These are phyloP conservation scores for Butorides virescens DNA, from an alignment of 2,113 vertebrate species.

Conservation along the genomic window DNA sequence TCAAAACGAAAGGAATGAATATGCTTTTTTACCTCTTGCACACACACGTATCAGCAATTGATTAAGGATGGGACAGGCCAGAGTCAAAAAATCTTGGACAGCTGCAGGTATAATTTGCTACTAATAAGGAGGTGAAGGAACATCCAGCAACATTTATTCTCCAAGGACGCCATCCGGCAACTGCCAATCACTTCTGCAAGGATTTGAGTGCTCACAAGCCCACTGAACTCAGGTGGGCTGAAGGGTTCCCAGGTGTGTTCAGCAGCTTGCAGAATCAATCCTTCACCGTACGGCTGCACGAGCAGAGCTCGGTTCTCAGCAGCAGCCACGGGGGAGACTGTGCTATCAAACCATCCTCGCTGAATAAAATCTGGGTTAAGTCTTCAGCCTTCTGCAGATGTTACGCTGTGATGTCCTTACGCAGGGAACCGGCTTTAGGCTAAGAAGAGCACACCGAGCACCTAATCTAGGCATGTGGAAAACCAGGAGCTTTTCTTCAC, in stretches of 20 bases:
- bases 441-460: not conserved
- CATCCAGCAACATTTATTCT: constrained; percentile 30
- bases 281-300: not conserved
- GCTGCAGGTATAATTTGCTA: constrained; percentile 44
- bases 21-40: not conserved
- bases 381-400: not conserved
- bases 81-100: constrained; percentile 31
- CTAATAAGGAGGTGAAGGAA: constrained; percentile 42
- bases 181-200: constrained; percentile 45
- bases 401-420: not conserved
- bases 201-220: constrained; percentile 11
- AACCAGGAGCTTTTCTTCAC: not conserved
- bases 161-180: constrained; percentile 6
- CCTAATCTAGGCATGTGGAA: not conserved
- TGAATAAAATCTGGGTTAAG: constrained; percentile 23
- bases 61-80: constrained; percentile 23
- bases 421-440: not conserved
- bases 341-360: not conserved
- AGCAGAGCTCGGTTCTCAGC: not conserved
- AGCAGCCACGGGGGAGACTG: not conserved
- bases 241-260: constrained; percentile 13
- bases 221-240: constrained; percentile 32
- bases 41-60: not conserved
- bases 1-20: not conserved
- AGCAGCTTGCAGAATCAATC: constrained; percentile 20